Evolutionary conservation across 2,113 vertebrate genomes (phyloP), one percentile per base, ranked within the genome.

Genomic region (Ceyx cyanopectus): DNA sequence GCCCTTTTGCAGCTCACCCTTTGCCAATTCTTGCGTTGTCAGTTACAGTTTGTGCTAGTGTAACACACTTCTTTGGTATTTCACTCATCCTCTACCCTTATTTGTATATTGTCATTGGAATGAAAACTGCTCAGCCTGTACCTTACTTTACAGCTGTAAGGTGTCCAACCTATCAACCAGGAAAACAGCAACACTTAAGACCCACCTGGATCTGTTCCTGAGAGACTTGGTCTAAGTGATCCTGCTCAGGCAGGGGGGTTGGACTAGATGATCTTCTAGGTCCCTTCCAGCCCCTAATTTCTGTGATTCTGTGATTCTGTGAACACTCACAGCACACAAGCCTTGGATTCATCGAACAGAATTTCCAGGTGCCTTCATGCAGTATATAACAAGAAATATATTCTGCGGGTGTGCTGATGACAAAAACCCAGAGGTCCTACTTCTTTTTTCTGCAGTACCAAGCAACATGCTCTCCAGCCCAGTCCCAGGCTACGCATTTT

Each of bases 21-120:
- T 23, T 8, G 8, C 21, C 34, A 85, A 12, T 41, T 54, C 67
- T 30, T 48, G 32, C 0, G 0, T 2, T 48, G 29, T n/a, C 1
- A 0, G 7, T n/a, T 81, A 79, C 0, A 0, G n/a, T 20, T n/a
- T 22, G 30, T 34, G 54, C 62, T 60, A 40, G 45, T 12, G 50
- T 3, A 26, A 34, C 84, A 56, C 1, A 1, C 15, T 83, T 23
- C 24, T 78, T 83, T 53, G 60, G 14, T 29, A 40, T 29, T 67
- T 34, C 43, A 37, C 12, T 29, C 26, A 12, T 16, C 81, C 43
- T 43, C 78, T 43, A 90, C 41, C 11, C 16, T 48, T 43, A 30
- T 45, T 32, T 81, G 29, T 43, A 20, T 48, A 65, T 9, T 34
- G 17, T 14, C 60, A 19, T 2, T 51, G 30, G 56, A 85, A 89